Conservation (phyloP, 2,113 vertebrate genomes). For the Picathartes gymnocephalus region DNA sequence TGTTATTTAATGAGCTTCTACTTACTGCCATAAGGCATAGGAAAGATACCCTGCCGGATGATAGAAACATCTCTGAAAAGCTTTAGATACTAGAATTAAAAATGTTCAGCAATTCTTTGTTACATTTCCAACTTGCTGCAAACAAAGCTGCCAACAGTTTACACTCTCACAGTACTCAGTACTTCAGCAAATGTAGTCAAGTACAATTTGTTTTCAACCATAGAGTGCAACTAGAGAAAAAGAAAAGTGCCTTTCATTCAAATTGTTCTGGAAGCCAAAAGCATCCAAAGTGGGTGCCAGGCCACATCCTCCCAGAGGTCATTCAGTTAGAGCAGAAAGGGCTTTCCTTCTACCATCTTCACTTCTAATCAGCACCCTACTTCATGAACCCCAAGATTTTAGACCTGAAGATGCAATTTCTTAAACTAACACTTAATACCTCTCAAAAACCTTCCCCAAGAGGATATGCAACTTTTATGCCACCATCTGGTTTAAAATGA, state of each 20-base stretch:
- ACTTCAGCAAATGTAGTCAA: background rate
- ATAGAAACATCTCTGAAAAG: background rate
- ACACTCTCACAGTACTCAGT: background rate
- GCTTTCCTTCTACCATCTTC: background rate
- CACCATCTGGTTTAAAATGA: background rate
- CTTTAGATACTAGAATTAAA: background rate
- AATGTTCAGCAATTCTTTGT: background rate
- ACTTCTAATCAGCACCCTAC: background rate
- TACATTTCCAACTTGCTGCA: background rate
- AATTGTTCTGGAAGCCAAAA: background rate
- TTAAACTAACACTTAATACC: background rate
- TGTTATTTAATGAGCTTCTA: background rate
- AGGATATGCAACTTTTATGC: background rate
- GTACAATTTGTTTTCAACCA: background rate
- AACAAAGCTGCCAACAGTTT: background rate
- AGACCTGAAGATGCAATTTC: background rate
- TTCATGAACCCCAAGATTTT: background rate
- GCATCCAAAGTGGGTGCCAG: background rate
- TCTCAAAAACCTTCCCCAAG: background rate
- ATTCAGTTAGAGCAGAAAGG: background rate
- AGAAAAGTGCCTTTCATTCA: slow-evolving; percentile 17
- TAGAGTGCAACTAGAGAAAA: background rate
- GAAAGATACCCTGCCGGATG: background rate
- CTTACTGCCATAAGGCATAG: background rate
- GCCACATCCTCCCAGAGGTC: background rate